Percentiles rank a stretch among this genome's conserved stretches.
Conservation (phyloP, 2,113 vertebrate species). For the Myocastor coypus region DNA sequence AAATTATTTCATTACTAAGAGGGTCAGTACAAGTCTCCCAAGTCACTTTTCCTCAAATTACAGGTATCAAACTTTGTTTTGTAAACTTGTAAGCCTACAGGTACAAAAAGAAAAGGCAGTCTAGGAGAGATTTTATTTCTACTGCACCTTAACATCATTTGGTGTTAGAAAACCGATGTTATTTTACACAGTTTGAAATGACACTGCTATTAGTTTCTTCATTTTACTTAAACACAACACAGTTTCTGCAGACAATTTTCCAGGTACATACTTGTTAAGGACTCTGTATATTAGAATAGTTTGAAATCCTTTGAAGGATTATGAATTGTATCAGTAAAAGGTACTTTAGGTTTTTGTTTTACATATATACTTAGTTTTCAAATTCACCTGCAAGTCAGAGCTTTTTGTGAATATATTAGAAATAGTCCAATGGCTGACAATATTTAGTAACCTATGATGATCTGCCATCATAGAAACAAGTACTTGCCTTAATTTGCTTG, state of each 20-base stretch:
- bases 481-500: neutral
- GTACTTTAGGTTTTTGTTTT: neutral
- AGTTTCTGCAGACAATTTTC: neutral
- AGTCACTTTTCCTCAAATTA: conserved; percentile 34
- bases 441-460: conserved; percentile 27
- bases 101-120: neutral
- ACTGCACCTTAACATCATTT: conserved; percentile 29
- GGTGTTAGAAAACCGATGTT: neutral
- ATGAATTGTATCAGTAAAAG: neutral
- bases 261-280: neutral
- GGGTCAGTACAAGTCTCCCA: conserved; percentile 52
- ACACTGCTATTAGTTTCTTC: neutral
- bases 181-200: conserved; percentile 51
- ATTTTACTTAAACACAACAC: neutral
- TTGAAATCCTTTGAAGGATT: conserved; percentile 7
- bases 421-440: neutral
- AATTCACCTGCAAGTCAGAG: neutral
- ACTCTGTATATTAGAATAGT: neutral
- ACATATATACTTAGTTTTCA: neutral
- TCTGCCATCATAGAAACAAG: neutral
- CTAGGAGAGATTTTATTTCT: conserved; percentile 18
- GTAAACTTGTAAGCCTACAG: neutral
- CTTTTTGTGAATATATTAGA: neutral
- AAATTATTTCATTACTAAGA: conserved; percentile 61
- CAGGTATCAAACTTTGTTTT: neutral